These are phyloP conservation scores for Hydra vulgaris DNA, from an alignment of 30 jellyfish, hydroid and myxozoan genomes.

Conservation along the genomic window DNA sequence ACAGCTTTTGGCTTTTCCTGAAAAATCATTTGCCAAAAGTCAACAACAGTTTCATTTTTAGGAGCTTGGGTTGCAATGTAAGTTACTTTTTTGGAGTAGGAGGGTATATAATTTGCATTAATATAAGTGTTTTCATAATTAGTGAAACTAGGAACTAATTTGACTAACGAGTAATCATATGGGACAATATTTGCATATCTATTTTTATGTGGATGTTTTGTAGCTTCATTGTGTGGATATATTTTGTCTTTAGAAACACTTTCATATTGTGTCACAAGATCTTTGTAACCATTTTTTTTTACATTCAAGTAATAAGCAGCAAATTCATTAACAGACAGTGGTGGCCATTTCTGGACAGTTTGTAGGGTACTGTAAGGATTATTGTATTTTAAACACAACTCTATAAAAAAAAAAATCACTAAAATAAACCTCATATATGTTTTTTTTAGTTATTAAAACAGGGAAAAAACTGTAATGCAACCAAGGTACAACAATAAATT, in stretches of 20 bases:
- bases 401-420: too few relatives aligned
- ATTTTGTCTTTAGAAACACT: conserved; percentile 16
- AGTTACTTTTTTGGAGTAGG: background rate
- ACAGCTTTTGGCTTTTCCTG: conserved; percentile 16
- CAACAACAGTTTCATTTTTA: conserved; percentile 8
- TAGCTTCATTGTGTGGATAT: conserved; percentile 3
- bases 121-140: conserved; percentile 7
- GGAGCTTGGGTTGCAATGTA: conserved; percentile 34
- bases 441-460: too few relatives aligned
- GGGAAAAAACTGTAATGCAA: too few relatives aligned
- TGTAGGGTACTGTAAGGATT: background rate
- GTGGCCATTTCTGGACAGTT: background rate
- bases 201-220: conserved; percentile 3
- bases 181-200: conserved; percentile 14
- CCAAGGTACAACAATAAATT: too few relatives aligned
- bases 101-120: conserved; percentile 21
- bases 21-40: conserved; percentile 25
- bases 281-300: background rate
- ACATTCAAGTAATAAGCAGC: conserved; percentile 5
- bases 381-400: too few relatives aligned
- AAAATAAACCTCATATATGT: too few relatives aligned
- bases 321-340: conserved; percentile 7
- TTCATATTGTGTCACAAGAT: conserved; percentile 4
- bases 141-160: background rate
- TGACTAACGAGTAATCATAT: conserved; percentile 14